Conservation (phyloP, 2,888 invertebrate genomes). For the Auanema sp. region DNA sequence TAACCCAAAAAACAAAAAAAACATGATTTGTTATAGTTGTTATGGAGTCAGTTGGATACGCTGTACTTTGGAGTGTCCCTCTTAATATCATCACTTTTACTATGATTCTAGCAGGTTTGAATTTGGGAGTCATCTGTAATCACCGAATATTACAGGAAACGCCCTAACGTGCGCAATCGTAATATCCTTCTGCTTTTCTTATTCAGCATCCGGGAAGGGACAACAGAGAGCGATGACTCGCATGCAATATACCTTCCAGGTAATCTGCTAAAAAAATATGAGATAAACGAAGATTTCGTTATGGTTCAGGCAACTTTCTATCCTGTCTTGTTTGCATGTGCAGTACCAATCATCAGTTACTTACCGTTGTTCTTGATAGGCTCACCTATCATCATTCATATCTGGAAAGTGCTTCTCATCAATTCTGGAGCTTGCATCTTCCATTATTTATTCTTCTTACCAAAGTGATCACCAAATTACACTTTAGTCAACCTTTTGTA, state of each 20-base stretch:
- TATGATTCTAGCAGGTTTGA: slow-evolving; percentile 46
- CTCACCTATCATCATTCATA: slow-evolving; percentile 50
- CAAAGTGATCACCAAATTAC: slow-evolving; percentile 32
- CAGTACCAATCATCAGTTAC: slow-evolving; percentile 44
- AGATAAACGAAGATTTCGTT: neutral
- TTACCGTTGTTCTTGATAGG: slow-evolving; percentile 46
- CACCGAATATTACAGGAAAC: slow-evolving; percentile 41
- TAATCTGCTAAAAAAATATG: slow-evolving; percentile 16
- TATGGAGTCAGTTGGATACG: slow-evolving; percentile 47
- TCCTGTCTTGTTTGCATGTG: slow-evolving; percentile 40
- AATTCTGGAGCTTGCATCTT: slow-evolving; percentile 46
- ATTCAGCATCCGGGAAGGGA: slow-evolving; percentile 51
- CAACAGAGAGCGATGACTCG: slow-evolving; percentile 45
- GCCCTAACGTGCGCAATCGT: slow-evolving; percentile 50
- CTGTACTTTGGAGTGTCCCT: slow-evolving; percentile 50
- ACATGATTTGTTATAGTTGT: slow-evolving; percentile 24
- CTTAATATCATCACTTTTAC: slow-evolving; percentile 58
- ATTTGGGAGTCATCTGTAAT: too few relatives aligned
- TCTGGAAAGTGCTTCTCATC: slow-evolving; percentile 52
- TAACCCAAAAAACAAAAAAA: neutral
- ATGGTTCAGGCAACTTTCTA: slow-evolving; percentile 36
- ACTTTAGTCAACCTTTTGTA: slow-evolving; percentile 11
- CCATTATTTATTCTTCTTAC: slow-evolving; percentile 52
- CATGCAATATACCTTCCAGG: slow-evolving; percentile 62
- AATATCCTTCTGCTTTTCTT: slow-evolving; percentile 58